Conservation (phyloP, 2,797 vertebrate genomes). For the Phataginus tricuspis region DNA sequence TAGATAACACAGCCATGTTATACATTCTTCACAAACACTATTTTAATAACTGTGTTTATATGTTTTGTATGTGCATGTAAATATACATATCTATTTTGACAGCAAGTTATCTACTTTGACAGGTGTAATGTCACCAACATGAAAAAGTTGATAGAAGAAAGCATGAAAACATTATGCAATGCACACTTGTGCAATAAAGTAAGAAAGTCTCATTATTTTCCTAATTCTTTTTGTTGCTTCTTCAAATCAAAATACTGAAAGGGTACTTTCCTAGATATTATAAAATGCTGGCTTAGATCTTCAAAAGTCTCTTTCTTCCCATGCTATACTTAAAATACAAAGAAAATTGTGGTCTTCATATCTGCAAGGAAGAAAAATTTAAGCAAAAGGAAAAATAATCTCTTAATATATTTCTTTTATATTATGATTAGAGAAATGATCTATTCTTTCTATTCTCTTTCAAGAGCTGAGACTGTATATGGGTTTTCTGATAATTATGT, state of each 20-base stretch:
- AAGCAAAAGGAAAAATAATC: slow-evolving; percentile 52
- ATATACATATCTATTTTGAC: neutral
- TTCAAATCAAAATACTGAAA: slow-evolving; percentile 51
- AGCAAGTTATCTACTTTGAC: neutral
- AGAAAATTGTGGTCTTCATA: slow-evolving; percentile 44
- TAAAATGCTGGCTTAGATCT: slow-evolving; percentile 42
- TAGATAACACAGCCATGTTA: neutral
- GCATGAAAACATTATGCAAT: too few relatives aligned
- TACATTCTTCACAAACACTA: neutral
- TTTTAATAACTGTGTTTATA: slow-evolving; percentile 2
- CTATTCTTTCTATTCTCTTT: slow-evolving; percentile 44
- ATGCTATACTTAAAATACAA: slow-evolving; percentile 36
- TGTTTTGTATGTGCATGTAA: neutral
- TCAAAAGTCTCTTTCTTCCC: slow-evolving; percentile 43
- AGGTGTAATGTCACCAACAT: neutral
- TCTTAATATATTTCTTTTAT: slow-evolving; percentile 42
- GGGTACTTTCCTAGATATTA: slow-evolving; percentile 43
- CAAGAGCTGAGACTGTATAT: slow-evolving; percentile 16
- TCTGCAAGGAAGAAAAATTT: slow-evolving; percentile 4
- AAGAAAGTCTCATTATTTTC: neutral
- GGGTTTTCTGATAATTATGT: slow-evolving; percentile 2
- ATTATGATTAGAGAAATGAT: slow-evolving; percentile 47
- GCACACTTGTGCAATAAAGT: neutral
- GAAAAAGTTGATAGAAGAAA: neutral
- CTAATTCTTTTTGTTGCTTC: slow-evolving; percentile 17